Evolutionary conservation across 2,797 vertebrate genomes (phyloP).

Genomic region (Sorex maritimensis): DNA sequence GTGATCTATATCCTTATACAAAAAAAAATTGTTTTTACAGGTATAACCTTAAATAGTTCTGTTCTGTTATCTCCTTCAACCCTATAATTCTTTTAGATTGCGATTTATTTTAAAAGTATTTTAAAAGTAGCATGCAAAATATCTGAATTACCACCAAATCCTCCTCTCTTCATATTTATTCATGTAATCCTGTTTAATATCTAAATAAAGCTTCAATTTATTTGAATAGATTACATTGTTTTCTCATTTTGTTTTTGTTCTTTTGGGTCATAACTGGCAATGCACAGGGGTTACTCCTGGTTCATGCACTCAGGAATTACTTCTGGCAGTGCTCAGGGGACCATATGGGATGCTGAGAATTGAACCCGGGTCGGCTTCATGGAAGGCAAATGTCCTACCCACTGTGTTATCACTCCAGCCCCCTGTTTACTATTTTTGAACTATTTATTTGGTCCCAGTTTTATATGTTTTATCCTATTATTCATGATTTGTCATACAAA

Average conservation of each 20-base stretch:
- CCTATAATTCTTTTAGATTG: neutral
- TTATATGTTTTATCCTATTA: neutral
- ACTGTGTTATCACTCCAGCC: too few relatives aligned
- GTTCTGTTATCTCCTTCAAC: neutral
- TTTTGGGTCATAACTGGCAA: too few relatives aligned
- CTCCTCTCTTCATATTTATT: neutral
- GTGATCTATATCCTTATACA: neutral
- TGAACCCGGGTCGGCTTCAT: too few relatives aligned
- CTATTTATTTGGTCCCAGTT: neutral
- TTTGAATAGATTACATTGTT: slow-evolving; percentile 8
- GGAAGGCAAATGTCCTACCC: too few relatives aligned
- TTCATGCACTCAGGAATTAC: too few relatives aligned
- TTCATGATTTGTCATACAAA: neutral
- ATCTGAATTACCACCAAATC: neutral
- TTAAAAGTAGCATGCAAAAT: too few relatives aligned
- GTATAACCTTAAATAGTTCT: neutral
- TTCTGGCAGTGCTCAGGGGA: too few relatives aligned
- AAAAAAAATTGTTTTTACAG: neutral
- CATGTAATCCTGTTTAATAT: neutral
- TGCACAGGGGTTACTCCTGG: too few relatives aligned
- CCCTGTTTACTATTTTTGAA: neutral
- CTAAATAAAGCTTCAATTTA: neutral
- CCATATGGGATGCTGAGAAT: too few relatives aligned
- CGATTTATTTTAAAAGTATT: neutral
- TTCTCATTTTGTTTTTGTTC: neutral